Base-by-base conservation (phyloP, 2,888 invertebrate genomes). In the Antheraea assamensis region DNA sequence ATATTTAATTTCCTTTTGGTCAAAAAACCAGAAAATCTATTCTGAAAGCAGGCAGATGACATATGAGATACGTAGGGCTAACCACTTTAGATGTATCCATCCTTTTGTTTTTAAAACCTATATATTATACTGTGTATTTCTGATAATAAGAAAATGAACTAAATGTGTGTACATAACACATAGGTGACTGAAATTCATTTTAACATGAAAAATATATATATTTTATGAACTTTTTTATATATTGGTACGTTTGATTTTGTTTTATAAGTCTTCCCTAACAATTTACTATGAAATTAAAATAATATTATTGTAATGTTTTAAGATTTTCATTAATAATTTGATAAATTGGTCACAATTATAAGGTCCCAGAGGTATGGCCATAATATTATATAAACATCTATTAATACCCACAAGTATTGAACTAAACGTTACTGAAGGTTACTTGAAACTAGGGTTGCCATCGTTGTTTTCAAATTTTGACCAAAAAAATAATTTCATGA, bases 281-380 rank as follows among this genome's bases (percentile, higher is more conserved):
- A 30, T 64, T 30, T 15, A 30, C 0, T 64, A 30, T 17, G 17
- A 64, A 17, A 64, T 30, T 17, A 30, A 27, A 64, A 64, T 30
- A 17, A 64, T 17, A 64, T 64, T n/a, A 30, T 4, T 58, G 58
- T 58, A 58, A 58, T 27, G 30, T 7, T 27, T 64, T 64, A 19
- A 64, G 2, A 58, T 58, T 24, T 58, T 24, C 3, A 58, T 24
- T 24, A 13, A 24, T 24, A n/a, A 58, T 58, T 27, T 64, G 15
- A 64, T 64, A 80, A 77, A 76, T 75, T 75, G 80, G 80, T n/a
- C 58, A 58, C 24, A 58, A 24, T 58, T 30, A 4, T 30, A 64
- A 64, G 15, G 61, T 30, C 27, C 61, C 61, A 30, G 61, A 64
- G 17, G 61, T 64, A 64, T 64, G 15, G 61, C 15, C 61, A 30